Base-by-base conservation (phyloP, 2,888 invertebrate species). In the Orgyia antiqua region DNA sequence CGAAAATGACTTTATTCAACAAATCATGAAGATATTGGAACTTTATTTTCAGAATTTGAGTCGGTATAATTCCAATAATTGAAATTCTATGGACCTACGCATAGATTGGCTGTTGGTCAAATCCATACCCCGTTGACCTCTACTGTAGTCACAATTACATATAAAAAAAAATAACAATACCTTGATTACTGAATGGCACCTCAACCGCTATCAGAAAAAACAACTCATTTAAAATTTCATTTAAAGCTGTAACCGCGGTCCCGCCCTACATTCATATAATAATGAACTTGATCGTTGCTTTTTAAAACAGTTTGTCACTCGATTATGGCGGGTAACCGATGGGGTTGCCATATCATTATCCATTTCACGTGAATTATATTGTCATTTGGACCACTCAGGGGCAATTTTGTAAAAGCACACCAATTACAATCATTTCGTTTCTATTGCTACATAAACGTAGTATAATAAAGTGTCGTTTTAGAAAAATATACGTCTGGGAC, bases 391-490 rank as follows among this genome's bases (percentile, higher is more conserved):
- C 61, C 66, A 62, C 72, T 65, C 68, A 58, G 67, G 65, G 60
- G 73, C 70, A 77, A 83, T 82, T 83, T 79, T 44, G 57, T 63
- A 59, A 67, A 71, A 62, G 45, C 58, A 54, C 45, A 42, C 58
- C 68, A 74, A 74, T 71, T 67, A 72, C 56, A 64, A 51, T 40
- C 57, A 64, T 70, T 70, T 60, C 53, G 59, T 74, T 70, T 77
- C 79, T 79, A 83, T 82, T 83, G 66, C 75, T 67, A 69, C 71
- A 76, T 83, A 80, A 82, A 68, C 60, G 63, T 44, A 52, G 66
- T 63, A 71, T 84, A 82, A 83, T 78, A 84, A 83, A 84, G 74
- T 86, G 84, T 80, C 86, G 80, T 83, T 86, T 86, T 82, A 67
- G 65, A 71, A 77, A 84, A 84, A 67, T 72, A 84, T 67, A 76